Evolutionary conservation across 2,797 vertebrate species (phyloP).

Genomic region (Zenarchopterus dispar): DNA sequence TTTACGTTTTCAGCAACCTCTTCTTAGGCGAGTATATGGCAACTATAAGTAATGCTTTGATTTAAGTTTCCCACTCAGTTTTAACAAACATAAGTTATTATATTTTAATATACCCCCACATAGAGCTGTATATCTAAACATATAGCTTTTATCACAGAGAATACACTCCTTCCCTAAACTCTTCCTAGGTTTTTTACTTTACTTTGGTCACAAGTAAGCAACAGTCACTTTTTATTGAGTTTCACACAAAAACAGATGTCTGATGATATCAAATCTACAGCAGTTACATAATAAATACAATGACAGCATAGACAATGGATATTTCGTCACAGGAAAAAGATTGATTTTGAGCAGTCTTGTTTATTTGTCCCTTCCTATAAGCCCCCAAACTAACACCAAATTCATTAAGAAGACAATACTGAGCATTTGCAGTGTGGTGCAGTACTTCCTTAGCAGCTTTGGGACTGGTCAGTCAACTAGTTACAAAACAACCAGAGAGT

Average conservation of each 20-base stretch:
- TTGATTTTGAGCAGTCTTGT: neutral
- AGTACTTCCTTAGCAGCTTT: slow-evolving; percentile 10
- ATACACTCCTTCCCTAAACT: too few relatives aligned
- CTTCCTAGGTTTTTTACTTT: slow-evolving; percentile 5
- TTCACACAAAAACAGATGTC: neutral
- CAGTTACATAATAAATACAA: neutral
- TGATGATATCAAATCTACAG: neutral
- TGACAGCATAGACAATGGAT: neutral
- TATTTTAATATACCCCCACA: neutral
- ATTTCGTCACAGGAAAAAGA: neutral
- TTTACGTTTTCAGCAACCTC: slow-evolving; percentile 61
- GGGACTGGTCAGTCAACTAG: slow-evolving; percentile 59
- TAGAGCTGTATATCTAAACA: too few relatives aligned
- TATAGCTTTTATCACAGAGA: too few relatives aligned
- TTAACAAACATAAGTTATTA: neutral
- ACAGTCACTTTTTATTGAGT: neutral
- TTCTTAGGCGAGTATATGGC: slow-evolving; percentile 41
- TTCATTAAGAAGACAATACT: neutral
- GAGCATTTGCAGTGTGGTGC: neutral
- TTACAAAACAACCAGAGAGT: slow-evolving; percentile 48
- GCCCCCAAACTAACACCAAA: neutral
- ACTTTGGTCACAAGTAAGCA: neutral
- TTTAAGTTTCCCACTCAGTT: too few relatives aligned
- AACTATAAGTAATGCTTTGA: slow-evolving; percentile 2
- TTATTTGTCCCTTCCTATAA: neutral